These are phyloP conservation scores for Danio kyathit DNA, from an alignment of 2,797 vertebrate genomes.

Conservation along the genomic window DNA sequence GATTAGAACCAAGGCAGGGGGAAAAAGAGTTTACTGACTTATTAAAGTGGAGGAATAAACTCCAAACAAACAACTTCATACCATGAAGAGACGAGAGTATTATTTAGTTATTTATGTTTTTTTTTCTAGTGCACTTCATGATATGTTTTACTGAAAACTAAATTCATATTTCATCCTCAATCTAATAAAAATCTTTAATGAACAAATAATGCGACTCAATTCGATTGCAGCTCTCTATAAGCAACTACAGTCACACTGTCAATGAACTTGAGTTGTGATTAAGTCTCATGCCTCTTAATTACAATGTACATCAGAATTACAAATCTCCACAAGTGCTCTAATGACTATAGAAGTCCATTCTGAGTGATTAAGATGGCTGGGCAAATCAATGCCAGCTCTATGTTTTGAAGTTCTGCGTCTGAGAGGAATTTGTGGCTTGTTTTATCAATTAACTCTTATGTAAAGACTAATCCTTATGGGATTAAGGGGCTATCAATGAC, in stretches of 20 bases:
- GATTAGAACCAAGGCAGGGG: conserved; percentile 53
- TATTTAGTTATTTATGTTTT: not conserved
- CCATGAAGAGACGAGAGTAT: not conserved
- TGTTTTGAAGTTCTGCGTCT: conserved; percentile 47
- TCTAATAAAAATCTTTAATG: too few relatives aligned
- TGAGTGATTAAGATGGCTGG: conserved; percentile 52
- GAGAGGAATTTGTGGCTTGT: conserved; percentile 41
- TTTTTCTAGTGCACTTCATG: not conserved
- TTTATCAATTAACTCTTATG: conserved; percentile 52
- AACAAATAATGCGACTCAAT: not conserved
- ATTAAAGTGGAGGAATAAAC: conserved; percentile 14
- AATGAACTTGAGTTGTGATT: conserved; percentile 56
- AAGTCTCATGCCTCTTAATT: conserved; percentile 55
- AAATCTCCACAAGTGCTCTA: conserved; percentile 46
- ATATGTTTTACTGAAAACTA: not conserved
- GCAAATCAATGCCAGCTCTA: conserved; percentile 50
- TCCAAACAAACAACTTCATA: not conserved
- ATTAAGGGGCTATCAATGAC: conserved; percentile 23
- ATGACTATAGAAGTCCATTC: conserved; percentile 51
- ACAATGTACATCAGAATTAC: conserved; percentile 51
- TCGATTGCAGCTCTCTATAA: not conserved
- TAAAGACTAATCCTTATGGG: conserved; percentile 47
- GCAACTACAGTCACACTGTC: conserved; percentile 24
- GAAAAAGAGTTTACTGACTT: conserved; percentile 5
- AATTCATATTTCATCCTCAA: not conserved